A percentile compares a stretch with the other conserved stretches of the same genome.
Evolutionary conservation across 2,113 vertebrate genomes (phyloP).

Genomic region (Sceloporus tristichus): DNA sequence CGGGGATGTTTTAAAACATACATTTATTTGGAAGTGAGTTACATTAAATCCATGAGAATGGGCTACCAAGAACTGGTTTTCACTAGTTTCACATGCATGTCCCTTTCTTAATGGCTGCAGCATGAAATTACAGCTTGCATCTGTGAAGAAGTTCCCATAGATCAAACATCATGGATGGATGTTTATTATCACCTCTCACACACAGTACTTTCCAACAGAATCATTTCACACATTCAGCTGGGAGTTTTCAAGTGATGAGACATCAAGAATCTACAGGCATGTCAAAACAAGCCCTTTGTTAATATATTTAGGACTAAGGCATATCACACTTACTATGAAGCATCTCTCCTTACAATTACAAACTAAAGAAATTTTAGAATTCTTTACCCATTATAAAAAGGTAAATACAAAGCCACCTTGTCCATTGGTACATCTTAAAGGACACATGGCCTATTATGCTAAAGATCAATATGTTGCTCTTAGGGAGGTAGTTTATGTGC

Average conservation of each 20-base stretch:
- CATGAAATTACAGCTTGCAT: background rate
- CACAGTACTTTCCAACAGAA: background rate
- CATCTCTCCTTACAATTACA: background rate
- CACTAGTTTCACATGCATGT: background rate
- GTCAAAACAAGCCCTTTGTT: background rate
- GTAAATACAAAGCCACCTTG: background rate
- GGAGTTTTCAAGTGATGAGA: background rate
- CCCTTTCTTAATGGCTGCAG: background rate
- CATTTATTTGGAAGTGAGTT: background rate
- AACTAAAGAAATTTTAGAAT: background rate
- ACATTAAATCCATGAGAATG: background rate
- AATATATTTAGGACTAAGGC: background rate
- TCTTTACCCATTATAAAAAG: background rate
- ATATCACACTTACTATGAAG: background rate
- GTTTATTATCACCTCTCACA: background rate
- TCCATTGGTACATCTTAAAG: conserved; percentile 9
- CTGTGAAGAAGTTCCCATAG: background rate
- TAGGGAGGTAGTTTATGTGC: conserved; percentile 9
- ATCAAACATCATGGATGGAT: background rate
- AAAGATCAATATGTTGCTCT: conserved; percentile 21
- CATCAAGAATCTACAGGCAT: background rate
- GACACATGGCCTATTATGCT: conserved; percentile 9
- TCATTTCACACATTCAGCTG: background rate
- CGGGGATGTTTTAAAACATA: too few species aligned
- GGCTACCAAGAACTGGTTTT: background rate